Base-by-base conservation (phyloP, 2,888 invertebrate genomes). In the Neocrepidodera transversa region DNA sequence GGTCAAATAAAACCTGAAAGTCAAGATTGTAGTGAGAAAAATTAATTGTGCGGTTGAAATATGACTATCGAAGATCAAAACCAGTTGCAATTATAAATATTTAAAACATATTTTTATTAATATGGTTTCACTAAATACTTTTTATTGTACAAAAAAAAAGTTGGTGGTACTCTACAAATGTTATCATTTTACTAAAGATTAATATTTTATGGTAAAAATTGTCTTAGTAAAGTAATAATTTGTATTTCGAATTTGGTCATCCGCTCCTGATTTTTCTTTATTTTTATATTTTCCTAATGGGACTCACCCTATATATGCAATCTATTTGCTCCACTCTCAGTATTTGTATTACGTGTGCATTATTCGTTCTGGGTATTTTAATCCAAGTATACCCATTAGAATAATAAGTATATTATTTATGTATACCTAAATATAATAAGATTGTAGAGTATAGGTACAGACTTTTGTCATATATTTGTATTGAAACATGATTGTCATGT, bases 291-390 rank as follows among this genome's bases (percentile, higher is more conserved):
- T 50, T 60, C 26, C 35, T 43, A n/a, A 30, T 17, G 20, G 23
- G 28, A 45, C 16, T 40, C 36, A 36, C 13, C 38, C 61, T 42
- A 18, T 64, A 52, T 59, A 30, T 42, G 68, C 68, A 68, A 72
- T 69, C 69, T 74, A 74, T 73, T 71, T 73, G 72, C 74, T 74
- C 74, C 73, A 73, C 72, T 76, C 72, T 76, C 77, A 77, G 77
- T 78, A 78, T 78, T 77, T 75, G 73, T 76, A 74, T 74, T 76
- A 74, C 71, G 74, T 73, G 75, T 76, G 74, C 70, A 75, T 77
- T 75, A 72, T 72, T 69, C 64, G 68, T 71, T 66, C 65, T 64
- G 66, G 69, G 64, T 68, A 64, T 62, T 50, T n/a, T 58, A 59
- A 56, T 60, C 53, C 60, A 62, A 66, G 63, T 57, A 58, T 65